Evolutionary conservation across 2,888 invertebrate species (phyloP), one percentile per base, ranked within the genome.

Genomic region (Coleophora flavipennella): DNA sequence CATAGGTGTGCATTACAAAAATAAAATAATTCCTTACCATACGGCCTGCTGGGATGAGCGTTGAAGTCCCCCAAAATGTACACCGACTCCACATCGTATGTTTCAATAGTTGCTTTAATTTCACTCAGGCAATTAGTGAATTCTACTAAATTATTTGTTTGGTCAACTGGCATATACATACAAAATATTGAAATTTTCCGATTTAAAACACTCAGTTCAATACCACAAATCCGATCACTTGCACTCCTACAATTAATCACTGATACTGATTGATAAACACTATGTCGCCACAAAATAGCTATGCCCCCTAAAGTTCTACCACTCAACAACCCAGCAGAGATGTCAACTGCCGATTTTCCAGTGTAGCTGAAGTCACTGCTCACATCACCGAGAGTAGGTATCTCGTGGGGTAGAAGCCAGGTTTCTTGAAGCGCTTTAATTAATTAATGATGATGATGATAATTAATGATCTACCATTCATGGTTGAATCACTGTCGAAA

Each of bases 121-220:
- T 42, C 38, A 33, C 46, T 36, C 7, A 55, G 34, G 35, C 48
- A 50, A 3, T 50, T 40, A 1, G 47, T 49, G 33, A 48, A 54
- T 27, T 51, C 49, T 2, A 35, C 13, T 9, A 55, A 14, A 32
- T 55, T 51, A 4, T 54, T 51, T 10, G 10, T 26, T 4, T 28
- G 28, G 10, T 51, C 45, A 1, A 46, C 50, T 10, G 55, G 57
- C 55, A 55, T 53, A 14, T 55, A 55, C 8, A 52, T 48, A 13
- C 35, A 41, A 27, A 57, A 42, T 7, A 53, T 40, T 13, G 51
- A 10, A 6, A 50, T 27, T 3, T 14, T 14, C 1, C 44, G 20
- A 6, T 46, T 42, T 9, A 32, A 26, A 1, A 44, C 20, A 8
- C 7, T 13, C 14, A 33, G 7, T 20, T 33, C 6, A 10, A 33